Evolutionary conservation across 1,140 invertebrate genomes (phyloP), one percentile per base, ranked within the genome.

Genomic region (Rhynchophorus ferrugineus): DNA sequence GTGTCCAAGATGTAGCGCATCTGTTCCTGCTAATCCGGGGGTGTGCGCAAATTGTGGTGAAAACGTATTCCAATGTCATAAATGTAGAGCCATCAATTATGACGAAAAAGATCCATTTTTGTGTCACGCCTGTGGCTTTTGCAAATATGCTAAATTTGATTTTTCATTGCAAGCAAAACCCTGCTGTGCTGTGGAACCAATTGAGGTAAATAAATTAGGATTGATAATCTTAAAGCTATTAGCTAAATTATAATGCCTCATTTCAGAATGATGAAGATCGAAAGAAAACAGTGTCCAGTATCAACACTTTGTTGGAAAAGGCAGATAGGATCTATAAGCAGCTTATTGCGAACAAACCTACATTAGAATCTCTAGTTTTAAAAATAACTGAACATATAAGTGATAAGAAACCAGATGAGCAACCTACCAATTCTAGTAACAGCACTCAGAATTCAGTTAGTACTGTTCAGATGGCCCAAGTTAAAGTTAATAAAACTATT

Each of bases 101-200:
- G 95, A 98, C 70, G 95, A 98, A 69, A 96, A 97, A 69, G 95
- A 98, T 77, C 95, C 95, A 1, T 98, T 98, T 79, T 71, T 99
- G 9, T 98, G 95, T 69, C 95, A 98, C 72, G 88, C 93, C 6
- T 99, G 95, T 73, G 95, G 95, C 1, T 98, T 97, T 72, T 98
- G 95, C 75, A 98, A 98, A 73, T 98, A 98, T 73, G 95, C 95
- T n/a, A 97, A 98, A 71, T 97, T 99, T 70, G 95, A 98, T 73
- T 95, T 89, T 66, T 92, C 88, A 7, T 74, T 98, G 39, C 87
- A 86, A 2, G 92, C 87, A 1, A 81, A 89, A 34, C 85, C 91
- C 0, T 95, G 91, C 64, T 95, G 91, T 73, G 92, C 92, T 16
- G 93, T 97, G 0, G 94, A 98, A 75, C 91, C 91, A 0, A 96